Evolutionary conservation across 2,888 invertebrate genomes (phyloP), one percentile per base, ranked within the genome.

Genomic region (Drosophila nigricruria): DNA sequence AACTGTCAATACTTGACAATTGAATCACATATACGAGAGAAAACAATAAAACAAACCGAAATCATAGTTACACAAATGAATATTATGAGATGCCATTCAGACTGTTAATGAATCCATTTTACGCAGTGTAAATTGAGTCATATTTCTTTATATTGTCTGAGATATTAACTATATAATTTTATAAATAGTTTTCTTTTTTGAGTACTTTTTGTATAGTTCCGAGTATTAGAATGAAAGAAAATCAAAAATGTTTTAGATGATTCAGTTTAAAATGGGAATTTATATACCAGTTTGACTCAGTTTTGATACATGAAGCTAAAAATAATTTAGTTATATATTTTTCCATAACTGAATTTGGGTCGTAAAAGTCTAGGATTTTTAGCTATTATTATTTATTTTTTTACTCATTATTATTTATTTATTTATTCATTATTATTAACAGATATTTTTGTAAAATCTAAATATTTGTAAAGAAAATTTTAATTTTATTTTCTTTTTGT

Each of bases 1-100:
- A 23, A 50, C 50, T 50, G 50, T 34, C 50, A 50, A 50, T 32
- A 16, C 16, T 50, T 34, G 50, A 34, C 50, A 52, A 34, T 34
- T 34, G 34, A 52, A 34, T 52, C 34, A 52, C 49, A 49, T 34
- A 16, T 5, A 5, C 4, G 9, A 34, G 3, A 4, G 16, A 16
- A 16, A 52, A 16, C 16, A 30, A 50, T 32, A 9, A 32, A 32
- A 50, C n/a, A 49, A 14, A 3, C 10, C n/a, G 27, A 18, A 20
- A 12, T 32, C 9, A 50, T 18, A 32, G 32, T 32, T 20, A 32
- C 20, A 32, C 9, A 34, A 20, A 23, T 23, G 10, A 34, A 23
- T n/a, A 16, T 34, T 34, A 4, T 34, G 30, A 8, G 18, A 32
- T 49, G 30, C 18, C 18, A 32, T 32, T 18, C 49, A 32, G 49